phyloP scores from a whole-genome alignment of 1,140 invertebrate species.

The Zaprionus gabonicus region DNA sequence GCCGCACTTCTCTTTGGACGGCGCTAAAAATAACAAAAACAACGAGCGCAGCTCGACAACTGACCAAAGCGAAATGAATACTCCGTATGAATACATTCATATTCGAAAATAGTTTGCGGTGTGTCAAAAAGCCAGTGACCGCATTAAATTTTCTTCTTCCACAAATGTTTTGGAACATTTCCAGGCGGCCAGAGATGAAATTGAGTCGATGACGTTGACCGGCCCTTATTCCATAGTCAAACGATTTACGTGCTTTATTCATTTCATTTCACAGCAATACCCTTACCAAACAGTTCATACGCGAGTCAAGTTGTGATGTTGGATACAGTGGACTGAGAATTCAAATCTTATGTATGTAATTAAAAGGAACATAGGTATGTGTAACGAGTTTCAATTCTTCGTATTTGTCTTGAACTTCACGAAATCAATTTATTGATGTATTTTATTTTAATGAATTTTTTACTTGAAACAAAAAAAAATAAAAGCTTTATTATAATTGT shows the following conservation, averaged over 20 bases:
- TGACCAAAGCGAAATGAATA: constrained; percentile 70
- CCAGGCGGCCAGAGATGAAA: constrained; percentile 50
- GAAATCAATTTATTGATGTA: too few species aligned
- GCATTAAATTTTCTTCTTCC: constrained; percentile 69
- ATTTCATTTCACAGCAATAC: constrained; percentile 20
- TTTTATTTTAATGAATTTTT: too few species aligned
- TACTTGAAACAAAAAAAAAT: too few species aligned
- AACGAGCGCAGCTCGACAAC: constrained; percentile 40
- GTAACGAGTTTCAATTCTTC: too few species aligned
- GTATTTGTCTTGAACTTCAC: too few species aligned
- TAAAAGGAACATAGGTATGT: too few species aligned
- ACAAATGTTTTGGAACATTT: constrained; percentile 67
- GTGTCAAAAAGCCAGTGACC: constrained; percentile 76
- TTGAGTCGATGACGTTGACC: constrained; percentile 44
- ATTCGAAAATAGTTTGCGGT: constrained; percentile 74
- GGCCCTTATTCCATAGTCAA: constrained; percentile 15
- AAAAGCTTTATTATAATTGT: too few species aligned
- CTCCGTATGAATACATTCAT: constrained; percentile 51
- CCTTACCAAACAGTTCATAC: not conserved
- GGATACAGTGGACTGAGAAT: too few species aligned
- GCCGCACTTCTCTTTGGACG: constrained; percentile 58
- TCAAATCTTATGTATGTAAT: too few species aligned
- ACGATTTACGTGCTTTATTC: constrained; percentile 47
- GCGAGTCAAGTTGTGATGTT: not conserved
- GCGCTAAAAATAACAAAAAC: constrained; percentile 77